Base-by-base conservation (phyloP, 2,797 vertebrate genomes). In the Dendrocincla tyrannina region DNA sequence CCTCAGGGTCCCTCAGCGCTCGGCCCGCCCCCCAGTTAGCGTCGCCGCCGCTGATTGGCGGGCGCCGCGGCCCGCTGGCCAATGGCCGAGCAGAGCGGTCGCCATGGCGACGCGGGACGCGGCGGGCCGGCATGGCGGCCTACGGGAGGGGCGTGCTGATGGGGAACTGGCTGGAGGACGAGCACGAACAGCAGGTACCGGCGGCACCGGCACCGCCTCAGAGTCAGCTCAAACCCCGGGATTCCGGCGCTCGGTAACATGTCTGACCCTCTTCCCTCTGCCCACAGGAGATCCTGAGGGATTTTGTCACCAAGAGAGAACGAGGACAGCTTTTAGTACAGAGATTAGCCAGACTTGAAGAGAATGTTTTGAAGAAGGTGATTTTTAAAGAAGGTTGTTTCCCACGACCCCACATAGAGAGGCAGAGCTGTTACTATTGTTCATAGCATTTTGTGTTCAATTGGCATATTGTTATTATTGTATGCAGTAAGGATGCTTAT, bases 271-370 rank as follows among this genome's bases (percentile, higher is more conserved):
- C 53, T 44, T 24, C 75, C 15, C 73, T 39, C 33, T 28, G 37
- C 47, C 8, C 91, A 42, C 96, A 99, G 99, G 98, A 99, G 5
- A 63, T 83, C 37, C 58, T 98, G 91, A 98, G 94, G 94, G 98
- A 99, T 52, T 99, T 98, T 74, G 74, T 98, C 81, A 93, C 91
- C 23, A 98, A 96, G 95, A 98, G 97, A 88, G 98, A 98, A 18
- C 97, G 95, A 83, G 99, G 99, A 17, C 98, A 99, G 47, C 98
- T 99, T 30, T 60, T 98, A 13, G 68, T 96, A 41, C 99, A 99
- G 97, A 99, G 97, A 96, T 96, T 96, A 12, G 97, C 97, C 60
- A 96, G 91, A 35, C 96, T 99, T 17, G 98, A 97, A 83, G 91
- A 98, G 46, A 97, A 96, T 67, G 92, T 99, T 59, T 93, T 99